phyloP scores from a whole-genome alignment of 1,140 invertebrate species.

The Conus ventricosus region DNA sequence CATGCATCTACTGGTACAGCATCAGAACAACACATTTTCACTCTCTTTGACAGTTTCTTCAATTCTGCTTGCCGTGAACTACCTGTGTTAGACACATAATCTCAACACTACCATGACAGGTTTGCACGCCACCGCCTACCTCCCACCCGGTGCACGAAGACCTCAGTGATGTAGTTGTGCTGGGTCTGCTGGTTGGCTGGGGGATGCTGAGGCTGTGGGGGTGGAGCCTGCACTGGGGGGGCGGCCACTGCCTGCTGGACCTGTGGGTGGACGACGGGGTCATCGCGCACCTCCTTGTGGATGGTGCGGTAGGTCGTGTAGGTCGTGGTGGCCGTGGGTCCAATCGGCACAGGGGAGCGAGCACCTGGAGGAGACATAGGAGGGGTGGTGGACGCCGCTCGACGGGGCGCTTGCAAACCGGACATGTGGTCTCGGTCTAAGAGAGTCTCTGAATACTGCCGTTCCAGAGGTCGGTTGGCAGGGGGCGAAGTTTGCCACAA shows the following conservation, averaged over 20 bases:
- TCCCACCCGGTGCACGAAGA: slow-evolving; percentile 65
- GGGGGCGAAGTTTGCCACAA: slow-evolving; percentile 51
- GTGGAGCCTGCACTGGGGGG: slow-evolving; percentile 9
- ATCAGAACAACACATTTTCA: too few species aligned
- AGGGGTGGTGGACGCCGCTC: slow-evolving; percentile 43
- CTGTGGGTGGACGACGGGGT: slow-evolving; percentile 43
- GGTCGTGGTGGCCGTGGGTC: slow-evolving; percentile 45
- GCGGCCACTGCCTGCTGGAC: slow-evolving; percentile 41
- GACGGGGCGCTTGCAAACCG: slow-evolving; percentile 37
- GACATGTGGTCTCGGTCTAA: slow-evolving; percentile 71
- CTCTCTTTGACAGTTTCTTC: too few species aligned
- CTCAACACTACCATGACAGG: neutral
- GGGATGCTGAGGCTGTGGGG: slow-evolving; percentile 30
- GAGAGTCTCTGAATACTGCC: slow-evolving; percentile 76
- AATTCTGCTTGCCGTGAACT: too few species aligned
- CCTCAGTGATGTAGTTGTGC: slow-evolving; percentile 69
- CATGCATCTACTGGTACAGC: too few species aligned
- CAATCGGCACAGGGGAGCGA: slow-evolving; percentile 31
- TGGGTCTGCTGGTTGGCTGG: slow-evolving; percentile 50
- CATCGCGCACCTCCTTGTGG: slow-evolving; percentile 51
- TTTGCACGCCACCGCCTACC: slow-evolving; percentile 26
- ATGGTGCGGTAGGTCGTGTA: slow-evolving; percentile 60
- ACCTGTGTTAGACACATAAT: neutral
- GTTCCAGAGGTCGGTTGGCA: slow-evolving; percentile 48
- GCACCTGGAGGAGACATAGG: slow-evolving; percentile 51